Percentiles rank a stretch among this genome's conserved stretches.
Evolutionary conservation across 2,888 invertebrate genomes (phyloP).

Genomic region (Priocnemis perturbator): DNA sequence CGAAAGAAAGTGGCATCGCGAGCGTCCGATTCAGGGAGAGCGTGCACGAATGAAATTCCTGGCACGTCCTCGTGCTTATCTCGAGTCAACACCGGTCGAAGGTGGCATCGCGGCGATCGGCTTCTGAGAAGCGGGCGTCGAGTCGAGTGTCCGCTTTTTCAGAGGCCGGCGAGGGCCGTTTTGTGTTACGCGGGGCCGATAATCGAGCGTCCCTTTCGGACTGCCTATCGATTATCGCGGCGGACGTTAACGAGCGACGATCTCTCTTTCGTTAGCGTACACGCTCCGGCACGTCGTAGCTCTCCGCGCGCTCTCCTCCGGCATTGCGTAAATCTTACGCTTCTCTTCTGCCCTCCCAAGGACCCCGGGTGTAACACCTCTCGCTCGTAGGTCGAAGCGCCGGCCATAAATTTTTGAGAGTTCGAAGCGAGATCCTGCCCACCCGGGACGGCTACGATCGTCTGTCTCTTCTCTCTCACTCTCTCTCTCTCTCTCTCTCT

Average conservation of each 20-base stretch:
- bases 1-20: no score
- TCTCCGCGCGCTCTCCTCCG: conserved; percentile 31
- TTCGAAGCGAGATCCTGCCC: conserved; percentile 62
- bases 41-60: no score
- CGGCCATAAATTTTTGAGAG: conserved; percentile 70
- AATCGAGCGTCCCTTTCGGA: conserved; percentile 24
- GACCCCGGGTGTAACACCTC: conserved; percentile 59
- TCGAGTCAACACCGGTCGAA: no score
- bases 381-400: conserved; percentile 66
- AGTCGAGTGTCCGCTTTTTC: background rate
- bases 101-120: background rate
- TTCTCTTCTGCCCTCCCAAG: conserved; percentile 39
- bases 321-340: conserved; percentile 57
- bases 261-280: conserved; percentile 58
- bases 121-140: background rate
- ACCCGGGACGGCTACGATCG: conserved; percentile 65
- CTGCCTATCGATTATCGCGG: conserved; percentile 51
- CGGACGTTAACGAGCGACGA: conserved; percentile 57
- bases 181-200: conserved; percentile 22
- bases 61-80: no score
- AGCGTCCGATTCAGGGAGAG: no score
- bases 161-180: conserved; percentile 10
- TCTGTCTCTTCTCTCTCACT: conserved; percentile 56
- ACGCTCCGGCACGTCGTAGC: conserved; percentile 35
- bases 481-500: conserved; percentile 59